A percentile compares a stretch with the other conserved stretches of the same genome.
These are phyloP conservation scores for Corythornis madagascariensis DNA, from an alignment of 2,113 vertebrate genomes.

Conservation along the genomic window DNA sequence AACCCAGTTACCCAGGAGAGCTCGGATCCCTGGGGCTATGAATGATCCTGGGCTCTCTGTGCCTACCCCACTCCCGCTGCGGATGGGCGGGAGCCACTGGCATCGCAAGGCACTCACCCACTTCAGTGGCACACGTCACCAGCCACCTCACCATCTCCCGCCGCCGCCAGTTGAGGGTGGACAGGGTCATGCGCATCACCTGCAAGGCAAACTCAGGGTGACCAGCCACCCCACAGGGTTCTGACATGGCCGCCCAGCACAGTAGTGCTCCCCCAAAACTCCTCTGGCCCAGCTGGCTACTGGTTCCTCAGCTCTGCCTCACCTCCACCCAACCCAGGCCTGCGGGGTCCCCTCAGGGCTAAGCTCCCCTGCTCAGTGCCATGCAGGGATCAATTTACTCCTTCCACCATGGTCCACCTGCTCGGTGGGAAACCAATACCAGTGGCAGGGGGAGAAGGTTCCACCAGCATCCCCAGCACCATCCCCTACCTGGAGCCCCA, in stretches of 20 bases:
- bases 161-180: conserved; percentile 97
- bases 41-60: neutral
- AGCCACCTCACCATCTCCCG: conserved; percentile 99
- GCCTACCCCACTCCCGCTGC: neutral
- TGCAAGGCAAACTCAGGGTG: conserved; percentile 45
- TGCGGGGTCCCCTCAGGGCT: neutral
- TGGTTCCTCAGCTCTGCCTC: accelerated
- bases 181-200: conserved; percentile 99
- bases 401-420: neutral
- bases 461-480: neutral
- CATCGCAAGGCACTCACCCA: conserved; percentile 80
- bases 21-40: neutral
- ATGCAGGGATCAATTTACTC: neutral
- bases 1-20: neutral
- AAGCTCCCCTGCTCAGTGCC: neutral
- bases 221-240: neutral
- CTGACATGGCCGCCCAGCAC: neutral
- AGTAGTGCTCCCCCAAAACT: neutral
- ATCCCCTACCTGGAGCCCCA: conserved; percentile 91
- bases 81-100: accelerated
- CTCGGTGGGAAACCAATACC: neutral
- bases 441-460: neutral
- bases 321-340: neutral
- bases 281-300: neutral
- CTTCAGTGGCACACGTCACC: conserved; percentile 98